Base-by-base conservation (phyloP, 2,113 vertebrate genomes). In the Actenoides lindsayi region DNA sequence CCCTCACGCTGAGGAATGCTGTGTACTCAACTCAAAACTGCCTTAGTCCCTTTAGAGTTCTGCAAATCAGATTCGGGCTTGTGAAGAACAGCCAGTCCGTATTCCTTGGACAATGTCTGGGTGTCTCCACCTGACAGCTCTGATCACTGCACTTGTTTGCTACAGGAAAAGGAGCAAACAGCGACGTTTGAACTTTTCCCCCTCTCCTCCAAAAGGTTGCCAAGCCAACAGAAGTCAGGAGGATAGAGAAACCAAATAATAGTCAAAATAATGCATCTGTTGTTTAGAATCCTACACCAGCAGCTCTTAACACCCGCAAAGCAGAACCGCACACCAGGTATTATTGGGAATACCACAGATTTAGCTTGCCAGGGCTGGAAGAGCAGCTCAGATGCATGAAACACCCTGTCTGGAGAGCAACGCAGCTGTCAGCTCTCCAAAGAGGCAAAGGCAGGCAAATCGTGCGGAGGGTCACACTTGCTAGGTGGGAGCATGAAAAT, bases 141-240 rank as follows among this genome's bases (percentile, higher is more conserved):
- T 0, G 0, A 59, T 7, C 31, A 30, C 41, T 63, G 56, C 83
- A 63, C 60, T 68, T 35, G 13, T 14, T 80, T 3, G 5, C 64
- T 21, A 42, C 18, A 78, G 51, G 30, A 70, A 79, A 85, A 77
- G n/a, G n/a, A 81, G 16, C 24, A 39, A 89, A 91, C 5, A 75
- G 35, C 1, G 3, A 48, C 2, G 6, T 41, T 48, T 64, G 76
- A 89, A 88, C 85, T 90, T 74, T 21, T 71, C 33, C 75, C 75
- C 35, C 79, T 81, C 44, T 89, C 56, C 62, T 65, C 28, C 21
- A 54, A 82, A 87, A 87, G 62, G 39, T 0, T 95, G 86, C 51
- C 86, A 91, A 89, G 57, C 69, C 83, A 92, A 89, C 50, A 67
- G 68, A 75, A 83, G 51, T n/a, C 54, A 89, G 62, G 41, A 85